Percentiles rank a stretch among this genome's conserved stretches.
Conservation (phyloP, 64 coral and sea anemone species). For the Montipora cactus region DNA sequence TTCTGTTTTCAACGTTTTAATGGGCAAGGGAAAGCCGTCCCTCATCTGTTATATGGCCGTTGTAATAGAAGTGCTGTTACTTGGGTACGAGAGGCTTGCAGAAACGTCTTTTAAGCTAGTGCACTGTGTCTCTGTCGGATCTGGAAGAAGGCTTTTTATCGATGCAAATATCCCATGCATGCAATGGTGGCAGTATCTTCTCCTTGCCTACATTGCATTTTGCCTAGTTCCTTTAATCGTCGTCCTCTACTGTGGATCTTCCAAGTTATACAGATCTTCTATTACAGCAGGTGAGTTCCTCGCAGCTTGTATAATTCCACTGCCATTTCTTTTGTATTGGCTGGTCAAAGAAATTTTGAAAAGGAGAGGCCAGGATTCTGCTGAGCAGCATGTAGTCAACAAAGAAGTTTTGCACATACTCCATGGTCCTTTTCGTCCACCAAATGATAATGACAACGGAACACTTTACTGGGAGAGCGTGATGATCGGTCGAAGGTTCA, state of each 20-base stretch:
- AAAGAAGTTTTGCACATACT: slow-evolving; percentile 62
- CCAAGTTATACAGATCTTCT: too few species aligned
- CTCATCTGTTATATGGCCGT: slow-evolving; percentile 53
- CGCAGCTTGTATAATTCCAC: too few species aligned
- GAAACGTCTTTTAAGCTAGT: too few species aligned
- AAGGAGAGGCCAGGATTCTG: neutral
- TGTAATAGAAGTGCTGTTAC: slow-evolving; percentile 60
- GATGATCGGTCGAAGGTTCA: slow-evolving; percentile 75
- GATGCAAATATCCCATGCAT: too few species aligned
- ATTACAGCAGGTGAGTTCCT: too few species aligned
- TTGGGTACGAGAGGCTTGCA: too few species aligned
- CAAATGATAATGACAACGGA: slow-evolving; percentile 43
- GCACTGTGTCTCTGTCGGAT: too few species aligned
- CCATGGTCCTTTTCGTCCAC: slow-evolving; percentile 67
- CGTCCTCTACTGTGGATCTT: too few species aligned
- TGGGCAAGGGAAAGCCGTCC: slow-evolving; percentile 12
- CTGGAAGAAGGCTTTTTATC: too few species aligned
- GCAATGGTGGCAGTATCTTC: too few species aligned
- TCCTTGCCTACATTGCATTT: too few species aligned
- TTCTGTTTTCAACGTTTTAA: neutral
- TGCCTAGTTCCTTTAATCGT: too few species aligned
- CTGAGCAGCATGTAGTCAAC: neutral
- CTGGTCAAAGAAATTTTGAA: neutral
- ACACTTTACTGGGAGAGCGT: neutral
- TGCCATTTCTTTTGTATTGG: slow-evolving; percentile 20